phyloP scores from a whole-genome alignment of 2,888 invertebrate species.

The Selenia dentaria region DNA sequence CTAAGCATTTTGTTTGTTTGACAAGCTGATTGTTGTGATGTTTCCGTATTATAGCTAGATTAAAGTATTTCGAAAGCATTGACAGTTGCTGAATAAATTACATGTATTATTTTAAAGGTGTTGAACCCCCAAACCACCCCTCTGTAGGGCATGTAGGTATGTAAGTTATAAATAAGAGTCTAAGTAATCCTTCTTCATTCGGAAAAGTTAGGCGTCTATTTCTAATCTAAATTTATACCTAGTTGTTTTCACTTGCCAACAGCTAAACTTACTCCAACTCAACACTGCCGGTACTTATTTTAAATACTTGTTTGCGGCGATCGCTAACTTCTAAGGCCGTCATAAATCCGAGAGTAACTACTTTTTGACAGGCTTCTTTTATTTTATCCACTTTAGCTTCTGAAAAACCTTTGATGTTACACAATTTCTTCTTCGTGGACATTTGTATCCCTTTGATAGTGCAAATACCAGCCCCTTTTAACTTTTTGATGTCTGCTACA shows the following conservation, averaged over 20 bases:
- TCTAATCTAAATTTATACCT: too few relatives aligned
- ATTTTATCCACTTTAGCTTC: constrained; percentile 92
- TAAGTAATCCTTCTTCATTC: too few relatives aligned
- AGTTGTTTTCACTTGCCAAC: not conserved
- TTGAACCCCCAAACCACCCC: too few relatives aligned
- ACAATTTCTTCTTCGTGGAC: constrained; percentile 89
- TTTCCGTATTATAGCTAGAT: too few relatives aligned
- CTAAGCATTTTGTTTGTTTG: too few relatives aligned
- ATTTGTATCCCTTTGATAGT: constrained; percentile 93
- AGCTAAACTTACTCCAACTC: constrained; percentile 87
- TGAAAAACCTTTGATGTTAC: constrained; percentile 90
- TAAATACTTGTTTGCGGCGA: constrained; percentile 89
- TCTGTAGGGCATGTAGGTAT: too few relatives aligned
- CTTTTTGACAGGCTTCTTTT: constrained; percentile 90
- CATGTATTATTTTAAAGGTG: too few relatives aligned
- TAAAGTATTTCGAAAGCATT: too few relatives aligned
- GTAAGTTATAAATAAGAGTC: too few relatives aligned
- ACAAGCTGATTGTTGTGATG: too few relatives aligned
- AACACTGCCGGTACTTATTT: constrained; percentile 86
- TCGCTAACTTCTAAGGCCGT: constrained; percentile 91
- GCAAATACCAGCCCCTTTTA: constrained; percentile 91
- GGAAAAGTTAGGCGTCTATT: too few relatives aligned
- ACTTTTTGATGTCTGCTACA: constrained; percentile 90
- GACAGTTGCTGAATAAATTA: too few relatives aligned
- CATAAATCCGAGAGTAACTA: constrained; percentile 87